These are phyloP conservation scores for Eptatretus burgeri DNA, from an alignment of 2,113 vertebrate genomes.

Conservation along the genomic window DNA sequence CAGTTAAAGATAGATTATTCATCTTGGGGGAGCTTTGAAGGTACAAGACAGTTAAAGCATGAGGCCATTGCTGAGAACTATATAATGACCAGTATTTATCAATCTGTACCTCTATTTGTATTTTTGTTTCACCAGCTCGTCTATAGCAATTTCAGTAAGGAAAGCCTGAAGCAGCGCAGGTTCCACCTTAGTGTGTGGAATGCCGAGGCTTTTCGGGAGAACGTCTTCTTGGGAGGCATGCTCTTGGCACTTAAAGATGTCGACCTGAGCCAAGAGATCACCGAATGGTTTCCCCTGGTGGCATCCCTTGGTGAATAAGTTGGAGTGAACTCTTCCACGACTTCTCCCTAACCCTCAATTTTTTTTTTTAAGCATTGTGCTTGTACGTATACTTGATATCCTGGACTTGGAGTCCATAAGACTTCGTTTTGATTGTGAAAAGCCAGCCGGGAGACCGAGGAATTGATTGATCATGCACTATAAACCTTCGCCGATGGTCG, in stretches of 20 bases:
- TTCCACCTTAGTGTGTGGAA: conserved; percentile 81
- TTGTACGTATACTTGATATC: no score
- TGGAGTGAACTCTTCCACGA: no score
- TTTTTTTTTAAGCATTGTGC: no score
- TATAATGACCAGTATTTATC: not conserved
- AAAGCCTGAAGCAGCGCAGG: conserved; percentile 49
- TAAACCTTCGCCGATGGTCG: no score
- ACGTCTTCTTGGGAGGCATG: conserved; percentile 68
- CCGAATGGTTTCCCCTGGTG: conserved; percentile 32
- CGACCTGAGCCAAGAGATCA: conserved; percentile 73
- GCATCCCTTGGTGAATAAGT: conserved; percentile 3
- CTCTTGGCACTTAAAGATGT: conserved; percentile 71
- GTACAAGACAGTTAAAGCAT: no score
- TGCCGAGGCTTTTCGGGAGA: conserved; percentile 72
- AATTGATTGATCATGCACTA: no score
- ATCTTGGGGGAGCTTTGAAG: no score
- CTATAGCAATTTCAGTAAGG: conserved; percentile 67
- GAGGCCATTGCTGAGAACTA: not conserved
- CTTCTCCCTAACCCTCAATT: no score
- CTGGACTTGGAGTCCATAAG: no score
- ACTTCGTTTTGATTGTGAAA: no score
- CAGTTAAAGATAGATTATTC: no score
- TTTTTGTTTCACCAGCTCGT: conserved; percentile 30
- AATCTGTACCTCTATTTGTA: not conserved
- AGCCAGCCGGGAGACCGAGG: no score